Evolutionary conservation across 2,888 invertebrate species (phyloP), one percentile per base, ranked within the genome.

Genomic region (Meiosimyza platycephala): DNA sequence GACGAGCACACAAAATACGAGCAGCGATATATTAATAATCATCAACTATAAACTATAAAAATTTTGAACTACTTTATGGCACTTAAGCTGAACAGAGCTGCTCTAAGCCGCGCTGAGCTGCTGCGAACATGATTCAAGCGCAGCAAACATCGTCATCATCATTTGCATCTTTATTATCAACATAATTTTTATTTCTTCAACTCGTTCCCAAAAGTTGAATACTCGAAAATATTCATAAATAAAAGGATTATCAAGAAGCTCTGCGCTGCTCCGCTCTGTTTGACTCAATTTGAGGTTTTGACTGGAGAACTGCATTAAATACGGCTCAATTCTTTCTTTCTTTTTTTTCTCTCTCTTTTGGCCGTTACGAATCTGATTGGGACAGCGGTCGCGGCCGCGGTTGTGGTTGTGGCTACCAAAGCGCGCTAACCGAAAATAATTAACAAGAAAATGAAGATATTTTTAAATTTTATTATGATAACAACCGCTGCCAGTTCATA

Each of bases 401-500:
- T 48, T 16, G 48, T 47, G 18, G 63, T 47, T 18, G 47, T 60
- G n/a, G n/a, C 13, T 15, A 16, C n/a, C 47, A 48, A 55, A 18
- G 48, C 48, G 74, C 72, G 67, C 68, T 71, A 75, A 77, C 76
- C 72, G 77, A 78, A 77, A 78, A 78, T 76, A 78, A 79, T 79
- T 79, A 79, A 78, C 75, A 74, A 76, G 78, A 78, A 72, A 75
- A 75, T 76, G 74, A 75, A 76, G 76, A 76, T 75, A 76, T 74
- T 76, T 76, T 74, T 68, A 72, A 76, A 75, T 75, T 76, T 76
- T 76, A 76, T 76, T 75, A 70, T 73, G 75, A 75, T 76, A 76
- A 76, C 74, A 76, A 74, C 76, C 74, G 72, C 72, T 72, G 76
- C 75, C 76, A 75, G 76, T 76, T 75, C 74, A 76, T 76, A 75